These are phyloP conservation scores for Morelia viridis DNA, from an alignment of 2,797 vertebrate species.

Conservation along the genomic window DNA sequence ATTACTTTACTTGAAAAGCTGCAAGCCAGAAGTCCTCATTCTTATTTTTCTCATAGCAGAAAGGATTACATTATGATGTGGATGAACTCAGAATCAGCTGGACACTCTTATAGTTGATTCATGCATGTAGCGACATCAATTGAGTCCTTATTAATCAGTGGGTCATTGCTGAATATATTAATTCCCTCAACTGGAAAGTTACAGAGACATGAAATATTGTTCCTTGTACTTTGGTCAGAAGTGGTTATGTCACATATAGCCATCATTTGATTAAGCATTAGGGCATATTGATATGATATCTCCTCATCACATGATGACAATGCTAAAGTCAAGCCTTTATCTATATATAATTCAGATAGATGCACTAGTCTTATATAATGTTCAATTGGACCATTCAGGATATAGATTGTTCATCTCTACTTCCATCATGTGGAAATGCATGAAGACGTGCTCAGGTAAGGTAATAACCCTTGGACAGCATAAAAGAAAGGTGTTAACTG, in stretches of 20 bases:
- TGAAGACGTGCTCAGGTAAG: neutral
- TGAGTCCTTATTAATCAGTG: neutral
- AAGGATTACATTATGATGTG: neutral
- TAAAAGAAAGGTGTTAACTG: neutral
- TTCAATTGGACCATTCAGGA: neutral
- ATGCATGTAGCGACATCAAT: neutral
- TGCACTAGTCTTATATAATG: neutral
- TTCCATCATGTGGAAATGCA: neutral
- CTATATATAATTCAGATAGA: neutral
- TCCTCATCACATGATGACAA: neutral
- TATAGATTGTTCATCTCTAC: neutral
- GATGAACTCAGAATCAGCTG: neutral
- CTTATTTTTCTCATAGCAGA: neutral
- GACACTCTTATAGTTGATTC: neutral
- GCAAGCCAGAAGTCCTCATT: conserved; percentile 37
- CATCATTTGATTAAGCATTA: neutral
- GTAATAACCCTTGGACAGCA: neutral
- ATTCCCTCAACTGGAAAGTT: neutral
- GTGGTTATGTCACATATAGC: neutral
- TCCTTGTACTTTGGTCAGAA: neutral
- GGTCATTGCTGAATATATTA: neutral
- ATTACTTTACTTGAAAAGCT: conserved; percentile 29
- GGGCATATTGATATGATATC: neutral
- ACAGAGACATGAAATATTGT: neutral
- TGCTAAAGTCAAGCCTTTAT: neutral